phyloP scores from a whole-genome alignment of 2,797 vertebrate species.

The Pantherophis alleghaniensis region DNA sequence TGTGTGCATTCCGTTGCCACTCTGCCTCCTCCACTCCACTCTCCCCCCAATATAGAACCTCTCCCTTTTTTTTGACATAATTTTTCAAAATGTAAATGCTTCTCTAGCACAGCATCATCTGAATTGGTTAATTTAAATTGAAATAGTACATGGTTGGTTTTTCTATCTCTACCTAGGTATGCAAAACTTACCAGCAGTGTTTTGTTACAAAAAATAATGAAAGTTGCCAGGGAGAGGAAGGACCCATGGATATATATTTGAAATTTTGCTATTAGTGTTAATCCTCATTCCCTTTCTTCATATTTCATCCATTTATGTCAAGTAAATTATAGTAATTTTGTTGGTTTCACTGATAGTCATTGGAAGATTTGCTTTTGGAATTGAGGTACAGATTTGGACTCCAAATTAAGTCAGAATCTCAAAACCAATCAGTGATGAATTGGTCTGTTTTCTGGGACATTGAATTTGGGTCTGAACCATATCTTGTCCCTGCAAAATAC shows the following conservation, averaged over 20 bases:
- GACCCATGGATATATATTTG: not conserved
- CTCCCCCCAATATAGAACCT: not conserved
- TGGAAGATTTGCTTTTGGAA: not conserved
- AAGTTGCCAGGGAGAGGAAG: not conserved
- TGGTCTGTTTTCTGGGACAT: not conserved
- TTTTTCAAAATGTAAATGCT: not conserved
- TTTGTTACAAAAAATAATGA: not conserved
- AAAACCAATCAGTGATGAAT: not conserved
- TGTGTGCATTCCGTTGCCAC: not conserved
- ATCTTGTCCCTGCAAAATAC: not conserved
- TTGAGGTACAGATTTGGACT: not conserved
- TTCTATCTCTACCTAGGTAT: not conserved
- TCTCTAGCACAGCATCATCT: not conserved
- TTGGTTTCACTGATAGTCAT: not conserved
- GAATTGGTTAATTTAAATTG: not conserved
- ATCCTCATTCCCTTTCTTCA: not conserved
- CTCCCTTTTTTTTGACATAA: not conserved
- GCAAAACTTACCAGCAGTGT: not conserved
- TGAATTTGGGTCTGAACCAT: not conserved
- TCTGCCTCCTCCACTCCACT: not conserved
- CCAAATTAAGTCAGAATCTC: not conserved
- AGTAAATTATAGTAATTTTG: not conserved
- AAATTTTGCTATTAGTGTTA: not conserved
- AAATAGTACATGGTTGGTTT: not conserved
- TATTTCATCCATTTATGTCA: not conserved